phyloP scores from a whole-genome alignment of 2,113 vertebrate species.

The Rhineura floridana region DNA sequence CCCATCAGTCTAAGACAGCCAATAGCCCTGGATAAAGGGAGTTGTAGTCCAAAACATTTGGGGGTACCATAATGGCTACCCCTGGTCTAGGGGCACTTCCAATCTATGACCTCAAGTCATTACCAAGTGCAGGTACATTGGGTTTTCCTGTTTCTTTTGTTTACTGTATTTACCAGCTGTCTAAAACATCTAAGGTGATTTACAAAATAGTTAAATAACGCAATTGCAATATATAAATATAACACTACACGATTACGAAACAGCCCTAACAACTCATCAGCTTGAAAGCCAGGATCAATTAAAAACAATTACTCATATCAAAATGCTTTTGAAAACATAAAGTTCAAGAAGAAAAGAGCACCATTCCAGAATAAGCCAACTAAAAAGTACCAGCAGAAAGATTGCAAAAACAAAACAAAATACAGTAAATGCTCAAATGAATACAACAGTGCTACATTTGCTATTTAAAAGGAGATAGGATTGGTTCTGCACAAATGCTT shows the following conservation, averaged over 20 bases:
- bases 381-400: background rate
- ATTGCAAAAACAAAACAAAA: no score
- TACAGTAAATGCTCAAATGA: no score
- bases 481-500: no score
- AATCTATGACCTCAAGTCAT: background rate
- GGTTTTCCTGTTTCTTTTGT: background rate
- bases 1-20: no score
- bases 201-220: background rate
- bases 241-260: background rate
- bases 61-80: no score
- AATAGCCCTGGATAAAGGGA: no score
- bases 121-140: background rate
- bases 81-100: no score
- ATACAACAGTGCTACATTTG: no score
- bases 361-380: background rate
- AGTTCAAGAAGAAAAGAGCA: background rate
- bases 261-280: background rate
- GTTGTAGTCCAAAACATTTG: no score
- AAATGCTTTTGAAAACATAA: background rate
- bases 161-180: background rate
- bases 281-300: background rate
- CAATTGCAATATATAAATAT: no score
- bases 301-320: background rate
- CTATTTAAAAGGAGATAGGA: no score
- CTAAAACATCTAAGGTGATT: background rate